Base-by-base conservation (phyloP, 2,113 vertebrate species). In the Protomyctophum bolini region DNA sequence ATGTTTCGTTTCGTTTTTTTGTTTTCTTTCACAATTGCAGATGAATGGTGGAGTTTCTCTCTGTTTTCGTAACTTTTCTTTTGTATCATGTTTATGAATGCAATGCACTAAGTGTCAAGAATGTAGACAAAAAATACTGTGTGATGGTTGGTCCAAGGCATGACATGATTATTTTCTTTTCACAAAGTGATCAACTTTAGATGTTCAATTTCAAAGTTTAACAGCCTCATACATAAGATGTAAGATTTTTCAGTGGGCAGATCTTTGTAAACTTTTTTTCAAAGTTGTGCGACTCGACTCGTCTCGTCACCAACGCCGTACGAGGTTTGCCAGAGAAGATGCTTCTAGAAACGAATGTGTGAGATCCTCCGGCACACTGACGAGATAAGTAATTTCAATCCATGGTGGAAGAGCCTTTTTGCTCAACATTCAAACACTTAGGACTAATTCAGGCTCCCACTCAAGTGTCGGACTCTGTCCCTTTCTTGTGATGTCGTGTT, bases 51-150 rank as follows among this genome's bases (percentile, higher is more conserved):
- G 50, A 66, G 48, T 66, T 52, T 55, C 58, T 68, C 90, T 88
- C 73, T 70, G 86, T 85, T 93, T 41, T 92, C 88, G 73, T 92
- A 91, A 92, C 90, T 88, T 89, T n/a, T 58, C 29, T 29, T 58
- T 21, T 58, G 11, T 28, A 14, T 58, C 10, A 4, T 78, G 68
- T 91, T 71, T 76, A 70, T 72, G 92, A 94, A 93, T 92, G 89
- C 93, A 92, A 91, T 93, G 95, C 94, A 95, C 95, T 95, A 94
- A 93, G 94, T 92, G 91, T 95, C 93, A 90, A 94, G 95, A 96
- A 96, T 95, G 94, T 96, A 94, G 95, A 81, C 92, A 81, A 83
- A 83, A 89, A 92, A 88, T 94, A 92, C 89, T 92, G 90, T 93
- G 92, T 92, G 91, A 92, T 94, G 92, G 85, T 93, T 94, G 92